Percentiles rank a stretch among this genome's conserved stretches.
Conservation (phyloP, 2,888 invertebrate species). For the Acanthosepion esculentum region DNA sequence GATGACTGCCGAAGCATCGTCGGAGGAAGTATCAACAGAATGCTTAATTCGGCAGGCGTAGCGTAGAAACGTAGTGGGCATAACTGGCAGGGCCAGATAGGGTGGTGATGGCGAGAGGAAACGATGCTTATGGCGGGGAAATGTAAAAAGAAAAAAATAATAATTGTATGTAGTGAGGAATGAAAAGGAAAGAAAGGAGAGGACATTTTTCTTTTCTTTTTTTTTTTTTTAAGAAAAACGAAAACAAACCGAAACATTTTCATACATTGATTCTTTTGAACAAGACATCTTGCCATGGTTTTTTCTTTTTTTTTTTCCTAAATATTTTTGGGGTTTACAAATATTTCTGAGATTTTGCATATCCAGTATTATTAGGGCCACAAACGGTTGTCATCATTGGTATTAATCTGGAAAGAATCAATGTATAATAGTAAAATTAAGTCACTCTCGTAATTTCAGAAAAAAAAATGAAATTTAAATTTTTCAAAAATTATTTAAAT, state of each 20-base stretch:
- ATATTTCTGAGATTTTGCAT: not conserved
- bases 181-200: not conserved
- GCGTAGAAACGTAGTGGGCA: not conserved
- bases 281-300: not conserved
- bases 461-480: no score
- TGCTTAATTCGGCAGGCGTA: constrained; percentile 39
- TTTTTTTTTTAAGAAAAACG: not conserved
- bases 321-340: not conserved
- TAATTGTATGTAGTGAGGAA: no score
- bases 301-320: no score
- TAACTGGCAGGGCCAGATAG: not conserved
- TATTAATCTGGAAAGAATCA: not conserved
- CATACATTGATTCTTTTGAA: not conserved
- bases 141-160: no score
- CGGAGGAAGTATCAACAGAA: constrained; percentile 45
- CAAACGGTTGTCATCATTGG: not conserved
- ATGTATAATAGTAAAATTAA: not conserved
- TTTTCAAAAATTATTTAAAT: no score
- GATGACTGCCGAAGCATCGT: not conserved
- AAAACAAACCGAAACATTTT: not conserved
- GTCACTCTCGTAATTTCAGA: not conserved
- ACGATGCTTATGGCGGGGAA: no score
- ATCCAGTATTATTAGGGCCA: not conserved
- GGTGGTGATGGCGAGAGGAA: not conserved
- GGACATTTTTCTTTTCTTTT: not conserved